Conservation (phyloP, 2,797 vertebrate genomes). For the Microctenopoma steveboyesi region DNA sequence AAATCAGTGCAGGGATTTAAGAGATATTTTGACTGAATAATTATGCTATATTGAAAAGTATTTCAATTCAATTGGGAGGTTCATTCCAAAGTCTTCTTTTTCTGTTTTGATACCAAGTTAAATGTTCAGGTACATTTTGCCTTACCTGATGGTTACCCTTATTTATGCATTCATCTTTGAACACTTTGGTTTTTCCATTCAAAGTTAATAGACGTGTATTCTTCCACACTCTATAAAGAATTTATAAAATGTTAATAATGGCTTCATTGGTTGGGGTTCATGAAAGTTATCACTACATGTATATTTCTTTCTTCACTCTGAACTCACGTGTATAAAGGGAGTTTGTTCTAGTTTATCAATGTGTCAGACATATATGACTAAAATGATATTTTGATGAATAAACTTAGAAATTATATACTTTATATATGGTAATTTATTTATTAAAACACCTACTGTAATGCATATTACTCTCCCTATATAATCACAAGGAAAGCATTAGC, state of each 20-base stretch:
- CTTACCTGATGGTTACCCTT: not conserved
- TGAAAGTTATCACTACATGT: conserved; percentile 41
- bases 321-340: conserved; percentile 49
- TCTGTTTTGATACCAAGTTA: not conserved
- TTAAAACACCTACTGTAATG: conserved; percentile 68
- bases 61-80: not conserved
- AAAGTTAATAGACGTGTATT: conserved; percentile 1
- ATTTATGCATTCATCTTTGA: not conserved
- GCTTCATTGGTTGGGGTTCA: conserved; percentile 58
- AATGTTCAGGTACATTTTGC: not conserved
- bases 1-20: no score
- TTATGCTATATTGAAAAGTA: not conserved
- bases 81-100: not conserved
- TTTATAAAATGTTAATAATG: conserved; percentile 6
- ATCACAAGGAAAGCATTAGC: conserved; percentile 76
- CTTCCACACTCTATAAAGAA: conserved; percentile 5
- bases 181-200: conserved; percentile 1
- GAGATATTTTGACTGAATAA: not conserved
- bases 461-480: conserved; percentile 79
- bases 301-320: conserved; percentile 45
- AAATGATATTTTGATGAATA: conserved; percentile 79
- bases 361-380: conserved; percentile 62
- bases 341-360: conserved; percentile 61
- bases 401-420: conserved; percentile 76
- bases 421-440: conserved; percentile 72